A percentile compares a stretch with the other conserved stretches of the same genome.
phyloP scores from a whole-genome alignment of 2,888 invertebrate genomes.

The Gari tellinella region DNA sequence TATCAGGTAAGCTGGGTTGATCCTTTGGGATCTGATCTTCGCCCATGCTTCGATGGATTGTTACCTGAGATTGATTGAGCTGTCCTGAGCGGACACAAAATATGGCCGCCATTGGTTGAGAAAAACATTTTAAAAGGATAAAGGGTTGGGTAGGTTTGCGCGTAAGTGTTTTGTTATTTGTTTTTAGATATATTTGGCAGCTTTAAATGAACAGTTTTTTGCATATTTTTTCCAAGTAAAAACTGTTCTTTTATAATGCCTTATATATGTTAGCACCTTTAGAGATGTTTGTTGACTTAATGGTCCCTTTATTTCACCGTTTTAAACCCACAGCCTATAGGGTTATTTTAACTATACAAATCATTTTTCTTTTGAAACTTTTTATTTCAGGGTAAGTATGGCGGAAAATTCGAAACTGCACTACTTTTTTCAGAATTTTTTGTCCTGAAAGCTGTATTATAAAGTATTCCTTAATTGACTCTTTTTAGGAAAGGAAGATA shows the following conservation, averaged over 20 bases:
- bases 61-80: constrained; percentile 1
- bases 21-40: constrained; percentile 17
- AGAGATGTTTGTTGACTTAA: too few relatives aligned
- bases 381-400: constrained; percentile 31
- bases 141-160: constrained; percentile 59
- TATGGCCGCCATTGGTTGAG: constrained; percentile 5
- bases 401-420: not conserved
- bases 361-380: too few relatives aligned
- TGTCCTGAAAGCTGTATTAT: too few relatives aligned
- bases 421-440: too few relatives aligned
- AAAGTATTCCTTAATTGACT: too few relatives aligned
- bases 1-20: constrained; percentile 60
- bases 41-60: constrained; percentile 47
- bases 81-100: constrained; percentile 2
- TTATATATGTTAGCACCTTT: not conserved
- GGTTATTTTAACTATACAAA: not conserved
- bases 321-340: too few relatives aligned
- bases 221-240: too few relatives aligned
- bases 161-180: constrained; percentile 56
- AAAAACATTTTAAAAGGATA: constrained; percentile 29
- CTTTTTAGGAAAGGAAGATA: too few relatives aligned
- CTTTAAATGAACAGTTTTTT: too few relatives aligned
- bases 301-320: too few relatives aligned
- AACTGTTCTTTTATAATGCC: not conserved
- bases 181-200: too few relatives aligned